These are phyloP conservation scores for Parascotia fuliginaria DNA, from an alignment of 2,888 invertebrate species.

Conservation along the genomic window DNA sequence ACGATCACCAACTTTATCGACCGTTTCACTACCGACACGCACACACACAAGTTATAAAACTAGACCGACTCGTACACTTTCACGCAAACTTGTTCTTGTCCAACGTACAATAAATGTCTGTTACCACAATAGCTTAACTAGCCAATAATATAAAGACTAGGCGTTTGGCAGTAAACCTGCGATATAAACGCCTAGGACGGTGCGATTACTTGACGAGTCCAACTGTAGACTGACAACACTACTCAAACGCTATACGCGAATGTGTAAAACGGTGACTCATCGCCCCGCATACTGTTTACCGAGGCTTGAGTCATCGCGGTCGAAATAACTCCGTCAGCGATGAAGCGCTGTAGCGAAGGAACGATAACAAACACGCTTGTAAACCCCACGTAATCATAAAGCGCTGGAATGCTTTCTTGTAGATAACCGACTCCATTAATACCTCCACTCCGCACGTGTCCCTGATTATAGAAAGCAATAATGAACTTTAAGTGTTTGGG, in stretches of 20 bases:
- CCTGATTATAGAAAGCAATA: conserved; percentile 53
- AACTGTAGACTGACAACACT: conserved; percentile 84
- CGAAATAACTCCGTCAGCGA: conserved; percentile 64
- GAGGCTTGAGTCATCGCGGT: conserved; percentile 84
- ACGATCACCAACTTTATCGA: conserved; percentile 79
- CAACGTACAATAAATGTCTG: conserved; percentile 59
- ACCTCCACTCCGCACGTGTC: conserved; percentile 84
- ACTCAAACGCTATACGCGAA: conserved; percentile 85
- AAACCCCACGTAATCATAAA: conserved; percentile 55
- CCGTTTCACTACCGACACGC: conserved; percentile 82
- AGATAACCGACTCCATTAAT: conserved; percentile 79
- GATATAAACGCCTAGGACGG: conserved; percentile 77
- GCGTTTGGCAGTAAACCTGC: conserved; percentile 79
- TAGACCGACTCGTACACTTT: conserved; percentile 73
- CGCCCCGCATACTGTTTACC: conserved; percentile 86
- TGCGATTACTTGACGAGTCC: conserved; percentile 79
- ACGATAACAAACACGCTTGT: conserved; percentile 39
- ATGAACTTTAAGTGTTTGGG: conserved; percentile 49
- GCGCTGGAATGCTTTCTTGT: conserved; percentile 72
- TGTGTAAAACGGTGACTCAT: conserved; percentile 86
- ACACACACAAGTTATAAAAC: conserved; percentile 71
- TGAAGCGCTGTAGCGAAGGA: conserved; percentile 67
- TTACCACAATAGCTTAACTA: conserved; percentile 60
- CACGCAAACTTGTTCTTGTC: conserved; percentile 74
- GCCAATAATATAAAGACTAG: conserved; percentile 62